These are phyloP conservation scores for Ceyx erithaca DNA, from an alignment of 2,797 vertebrate species.

Conservation along the genomic window DNA sequence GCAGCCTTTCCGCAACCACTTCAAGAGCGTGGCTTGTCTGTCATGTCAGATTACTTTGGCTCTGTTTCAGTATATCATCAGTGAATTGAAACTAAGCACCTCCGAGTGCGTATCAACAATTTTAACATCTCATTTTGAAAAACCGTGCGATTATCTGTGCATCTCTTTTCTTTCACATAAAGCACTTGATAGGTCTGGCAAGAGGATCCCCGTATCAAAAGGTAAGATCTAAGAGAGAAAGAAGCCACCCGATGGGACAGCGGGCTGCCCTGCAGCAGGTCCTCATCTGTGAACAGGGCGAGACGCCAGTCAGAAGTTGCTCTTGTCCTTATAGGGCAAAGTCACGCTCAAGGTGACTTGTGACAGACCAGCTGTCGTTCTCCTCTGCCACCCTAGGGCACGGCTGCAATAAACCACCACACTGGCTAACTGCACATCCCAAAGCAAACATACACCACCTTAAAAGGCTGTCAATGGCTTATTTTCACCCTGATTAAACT, in stretches of 20 bases:
- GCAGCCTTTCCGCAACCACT: background rate
- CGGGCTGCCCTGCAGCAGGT: background rate
- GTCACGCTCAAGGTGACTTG: constrained; percentile 2
- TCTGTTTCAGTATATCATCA: background rate
- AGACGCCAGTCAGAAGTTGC: background rate
- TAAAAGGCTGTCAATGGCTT: rapidly evolving
- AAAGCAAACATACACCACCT: background rate
- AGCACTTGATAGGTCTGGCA: background rate
- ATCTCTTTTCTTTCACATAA: background rate
- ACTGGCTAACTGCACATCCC: rapidly evolving
- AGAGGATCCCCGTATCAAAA: background rate
- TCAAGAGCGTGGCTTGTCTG: rapidly evolving
- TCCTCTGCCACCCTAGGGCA: background rate
- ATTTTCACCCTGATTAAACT: background rate
- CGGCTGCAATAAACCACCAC: rapidly evolving
- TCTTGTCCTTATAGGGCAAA: constrained; percentile 22
- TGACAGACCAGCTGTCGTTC: background rate
- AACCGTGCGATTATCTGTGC: background rate
- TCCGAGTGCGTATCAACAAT: background rate
- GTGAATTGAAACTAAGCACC: background rate
- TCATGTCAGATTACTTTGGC: background rate
- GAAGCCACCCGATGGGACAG: rapidly evolving
- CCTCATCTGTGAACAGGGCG: rapidly evolving
- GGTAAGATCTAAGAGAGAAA: background rate
- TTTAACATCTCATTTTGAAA: background rate